phyloP scores from a whole-genome alignment of 2,113 vertebrate genomes.

The Misgurnus mizolepis region DNA sequence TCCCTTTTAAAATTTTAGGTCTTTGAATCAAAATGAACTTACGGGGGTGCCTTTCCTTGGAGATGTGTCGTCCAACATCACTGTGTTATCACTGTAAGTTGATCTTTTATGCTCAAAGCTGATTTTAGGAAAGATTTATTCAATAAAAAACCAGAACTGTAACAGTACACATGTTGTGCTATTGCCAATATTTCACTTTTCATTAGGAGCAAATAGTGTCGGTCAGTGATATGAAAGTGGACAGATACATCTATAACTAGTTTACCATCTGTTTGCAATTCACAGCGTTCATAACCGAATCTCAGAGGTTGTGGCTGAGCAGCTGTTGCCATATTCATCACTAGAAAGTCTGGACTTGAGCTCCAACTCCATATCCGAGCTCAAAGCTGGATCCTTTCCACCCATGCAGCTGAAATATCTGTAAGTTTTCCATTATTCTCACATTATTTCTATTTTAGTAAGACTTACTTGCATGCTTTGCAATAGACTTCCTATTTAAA shows the following conservation, averaged over 20 bases:
- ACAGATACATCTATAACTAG: not conserved
- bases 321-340: constrained; percentile 67
- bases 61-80: constrained; percentile 87
- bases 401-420: constrained; percentile 74
- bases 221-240: not conserved
- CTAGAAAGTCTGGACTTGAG: constrained; percentile 73
- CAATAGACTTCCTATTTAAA: not conserved
- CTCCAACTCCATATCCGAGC: constrained; percentile 71
- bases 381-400: constrained; percentile 72
- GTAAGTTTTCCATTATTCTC: constrained; percentile 52
- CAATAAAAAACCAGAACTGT: not conserved
- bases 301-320: constrained; percentile 65
- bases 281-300: constrained; percentile 73
- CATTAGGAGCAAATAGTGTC: not conserved
- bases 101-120: not conserved
- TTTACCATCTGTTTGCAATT: not conserved
- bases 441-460: not conserved
- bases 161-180: not conserved
- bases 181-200: constrained; percentile 13
- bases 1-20: constrained; percentile 70
- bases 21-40: constrained; percentile 94
- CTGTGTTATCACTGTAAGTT: constrained; percentile 90
- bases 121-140: not conserved
- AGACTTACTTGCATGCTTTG: too few species aligned
- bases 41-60: constrained; percentile 86